Evolutionary conservation across 2,113 vertebrate genomes (phyloP), one percentile per base, ranked within the genome.

Genomic region (Apodemus sylvaticus): DNA sequence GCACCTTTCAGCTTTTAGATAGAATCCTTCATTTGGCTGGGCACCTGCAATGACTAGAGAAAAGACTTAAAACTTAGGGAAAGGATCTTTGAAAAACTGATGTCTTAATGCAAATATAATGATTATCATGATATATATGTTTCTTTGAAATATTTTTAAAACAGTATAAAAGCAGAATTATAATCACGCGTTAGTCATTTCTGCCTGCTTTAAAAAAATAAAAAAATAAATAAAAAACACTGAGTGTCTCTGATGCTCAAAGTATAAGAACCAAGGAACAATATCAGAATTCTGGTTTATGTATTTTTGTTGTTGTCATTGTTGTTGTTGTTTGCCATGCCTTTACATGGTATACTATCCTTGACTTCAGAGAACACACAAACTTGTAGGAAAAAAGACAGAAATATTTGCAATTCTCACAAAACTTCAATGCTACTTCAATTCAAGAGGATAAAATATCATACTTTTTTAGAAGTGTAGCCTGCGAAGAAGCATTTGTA

Each of bases 141-240:
- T 89, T 74, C 70, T 88, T 76, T 76, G 81, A 68, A 95, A 29
- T 42, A 48, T 92, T 66, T 34, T 83, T 42, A 48, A 86, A 64
- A 31, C 42, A 48, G 17, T 22, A 36, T 68, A 29, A 94, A 93
- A 89, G 39, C 31, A 90, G 45, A 89, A 86, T 68, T 86, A 79
- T 74, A 51, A 29, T 96, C 70, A 4, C 29, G n/a, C 79, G 36
- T 92, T 71, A 11, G 19, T 92, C 68, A 31, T 90, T 92, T 55
- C 53, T 91, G 86, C 74, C 64, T 51, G 12, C 58, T 90, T 90
- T 96, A 95, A 64, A 94, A 77, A n/a, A n/a, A n/a, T n/a, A n/a
- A n/a, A n/a, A n/a, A n/a, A n/a, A n/a, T n/a, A n/a, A n/a, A n/a
- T n/a, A n/a, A n/a, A 77, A 91, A 94, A 82, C 76, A 36, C n/a